Conservation (phyloP, 2,113 vertebrate species). For the Bagarius yarrelli region DNA sequence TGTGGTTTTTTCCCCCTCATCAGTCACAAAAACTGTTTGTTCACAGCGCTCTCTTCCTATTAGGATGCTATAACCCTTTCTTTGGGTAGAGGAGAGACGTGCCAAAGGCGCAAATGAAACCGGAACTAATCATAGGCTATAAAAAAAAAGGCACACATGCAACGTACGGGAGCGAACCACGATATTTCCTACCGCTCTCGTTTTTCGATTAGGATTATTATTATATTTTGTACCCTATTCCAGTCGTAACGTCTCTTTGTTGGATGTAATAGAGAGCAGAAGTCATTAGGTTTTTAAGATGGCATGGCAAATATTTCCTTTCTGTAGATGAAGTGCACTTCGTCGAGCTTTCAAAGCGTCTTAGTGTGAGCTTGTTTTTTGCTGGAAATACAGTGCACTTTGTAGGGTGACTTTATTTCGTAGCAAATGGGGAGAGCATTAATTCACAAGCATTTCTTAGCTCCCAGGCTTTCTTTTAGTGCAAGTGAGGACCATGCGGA, state of each 20-base stretch:
- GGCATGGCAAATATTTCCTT: background rate
- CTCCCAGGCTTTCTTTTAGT: background rate
- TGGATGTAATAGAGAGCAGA: background rate
- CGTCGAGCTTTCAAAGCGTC: background rate
- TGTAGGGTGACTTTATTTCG: background rate
- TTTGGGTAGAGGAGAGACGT: background rate
- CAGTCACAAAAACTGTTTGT: background rate
- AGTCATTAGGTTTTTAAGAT: too few species aligned
- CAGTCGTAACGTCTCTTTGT: background rate
- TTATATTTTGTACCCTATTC: background rate
- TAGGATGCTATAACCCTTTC: conserved; percentile 3
- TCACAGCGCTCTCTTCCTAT: background rate
- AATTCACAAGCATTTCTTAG: background rate
- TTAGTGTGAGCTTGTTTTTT: background rate
- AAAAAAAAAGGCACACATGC: background rate
- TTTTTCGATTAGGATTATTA: background rate
- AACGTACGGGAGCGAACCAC: too few species aligned
- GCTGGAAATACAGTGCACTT: background rate
- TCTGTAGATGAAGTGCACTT: background rate
- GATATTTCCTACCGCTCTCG: background rate
- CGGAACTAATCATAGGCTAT: background rate
- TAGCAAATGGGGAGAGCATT: background rate
- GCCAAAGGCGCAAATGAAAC: background rate
- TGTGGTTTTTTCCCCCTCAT: too few species aligned
- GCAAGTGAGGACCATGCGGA: too few species aligned